These are phyloP conservation scores for Melipona bicolor DNA, from an alignment of 2,888 invertebrate genomes.

Conservation along the genomic window DNA sequence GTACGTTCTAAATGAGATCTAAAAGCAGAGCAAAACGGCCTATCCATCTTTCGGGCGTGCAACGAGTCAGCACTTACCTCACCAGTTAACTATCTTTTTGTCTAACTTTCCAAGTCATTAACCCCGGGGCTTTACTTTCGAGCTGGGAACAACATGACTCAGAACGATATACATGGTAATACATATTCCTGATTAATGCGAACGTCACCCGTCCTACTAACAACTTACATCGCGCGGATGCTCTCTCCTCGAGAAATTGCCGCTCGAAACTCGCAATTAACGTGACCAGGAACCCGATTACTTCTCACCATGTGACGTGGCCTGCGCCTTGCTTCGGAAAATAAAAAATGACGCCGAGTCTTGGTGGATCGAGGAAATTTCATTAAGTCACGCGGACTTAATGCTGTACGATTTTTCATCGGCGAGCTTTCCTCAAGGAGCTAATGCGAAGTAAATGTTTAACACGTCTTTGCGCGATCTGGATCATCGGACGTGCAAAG, in stretches of 20 bases:
- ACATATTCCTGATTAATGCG: constrained; percentile 33
- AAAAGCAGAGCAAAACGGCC: background rate
- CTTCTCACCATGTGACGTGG: background rate
- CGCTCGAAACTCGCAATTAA: constrained; percentile 22
- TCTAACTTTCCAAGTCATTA: constrained; percentile 12
- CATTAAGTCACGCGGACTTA: background rate
- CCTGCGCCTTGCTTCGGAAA: background rate
- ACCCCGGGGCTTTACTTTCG: background rate
- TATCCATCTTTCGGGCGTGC: background rate
- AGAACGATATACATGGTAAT: background rate
- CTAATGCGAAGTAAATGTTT: background rate
- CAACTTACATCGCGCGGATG: constrained; percentile 21
- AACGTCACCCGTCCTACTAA: constrained; percentile 21
- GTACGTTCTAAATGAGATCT: background rate
- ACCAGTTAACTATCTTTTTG: background rate
- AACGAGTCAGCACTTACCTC: background rate
- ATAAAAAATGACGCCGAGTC: background rate
- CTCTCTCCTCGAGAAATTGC: constrained; percentile 13
- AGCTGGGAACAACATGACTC: background rate
- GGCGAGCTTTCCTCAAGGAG: background rate
- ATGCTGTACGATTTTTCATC: background rate
- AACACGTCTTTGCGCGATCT: background rate
- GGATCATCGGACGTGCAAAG: too few species aligned
- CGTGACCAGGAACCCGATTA: constrained; percentile 21
- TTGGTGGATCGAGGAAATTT: background rate